A percentile compares a stretch with the other conserved stretches of the same genome.
Evolutionary conservation across 2,888 invertebrate species (phyloP).

Genomic region (Mycalesis mineus): DNA sequence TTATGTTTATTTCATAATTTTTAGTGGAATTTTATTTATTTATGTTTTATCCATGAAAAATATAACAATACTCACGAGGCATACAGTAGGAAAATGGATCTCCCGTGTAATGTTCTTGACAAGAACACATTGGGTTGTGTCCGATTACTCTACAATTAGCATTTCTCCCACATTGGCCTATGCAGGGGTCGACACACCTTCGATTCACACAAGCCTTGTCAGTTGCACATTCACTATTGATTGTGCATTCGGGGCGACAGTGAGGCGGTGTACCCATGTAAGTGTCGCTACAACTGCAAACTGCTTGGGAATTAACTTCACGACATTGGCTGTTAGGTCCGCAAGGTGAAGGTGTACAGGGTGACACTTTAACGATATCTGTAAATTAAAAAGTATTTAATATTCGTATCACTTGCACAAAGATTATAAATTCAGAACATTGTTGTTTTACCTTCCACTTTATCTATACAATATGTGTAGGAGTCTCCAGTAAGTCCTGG

Average conservation of each 20-base stretch:
- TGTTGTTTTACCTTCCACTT: constrained; percentile 51
- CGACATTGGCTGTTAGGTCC: constrained; percentile 87
- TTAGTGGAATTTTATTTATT: background rate
- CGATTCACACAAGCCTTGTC: constrained; percentile 86
- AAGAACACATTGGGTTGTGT: constrained; percentile 90
- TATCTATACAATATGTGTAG: constrained; percentile 79
- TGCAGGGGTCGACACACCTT: constrained; percentile 88
- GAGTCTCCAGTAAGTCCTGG: constrained; percentile 84
- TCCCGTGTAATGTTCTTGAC: constrained; percentile 84
- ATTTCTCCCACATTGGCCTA: constrained; percentile 87
- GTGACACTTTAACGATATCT: constrained; percentile 66
- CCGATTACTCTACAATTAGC: constrained; percentile 88
- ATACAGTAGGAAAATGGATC: constrained; percentile 83
- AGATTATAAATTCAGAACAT: no score
- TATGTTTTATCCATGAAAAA: background rate
- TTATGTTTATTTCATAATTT: background rate
- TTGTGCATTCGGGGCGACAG: constrained; percentile 89
- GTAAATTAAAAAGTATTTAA: constrained; percentile 35
- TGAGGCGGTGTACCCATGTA: constrained; percentile 87
- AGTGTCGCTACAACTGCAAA: constrained; percentile 84
- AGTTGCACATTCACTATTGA: constrained; percentile 86
- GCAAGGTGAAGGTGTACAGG: constrained; percentile 86
- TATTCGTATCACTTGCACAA: background rate
- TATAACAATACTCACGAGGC: constrained; percentile 59
- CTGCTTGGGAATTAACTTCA: constrained; percentile 81